These are phyloP conservation scores for Gallirallus australis DNA, from an alignment of 2,797 vertebrate species.

Conservation along the genomic window DNA sequence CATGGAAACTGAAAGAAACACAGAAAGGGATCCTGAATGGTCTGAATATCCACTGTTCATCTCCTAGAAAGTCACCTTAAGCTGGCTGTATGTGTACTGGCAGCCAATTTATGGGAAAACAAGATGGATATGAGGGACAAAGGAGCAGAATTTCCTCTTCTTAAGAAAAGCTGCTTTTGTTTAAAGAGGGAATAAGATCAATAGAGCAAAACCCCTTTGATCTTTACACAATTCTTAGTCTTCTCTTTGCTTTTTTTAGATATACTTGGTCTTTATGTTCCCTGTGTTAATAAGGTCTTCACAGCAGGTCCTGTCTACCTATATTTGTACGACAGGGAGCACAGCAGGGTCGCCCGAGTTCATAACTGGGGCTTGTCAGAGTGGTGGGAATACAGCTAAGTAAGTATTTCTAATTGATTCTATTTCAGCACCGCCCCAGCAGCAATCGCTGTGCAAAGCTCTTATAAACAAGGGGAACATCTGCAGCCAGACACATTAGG, in stretches of 20 bases:
- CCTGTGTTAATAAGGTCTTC: background rate
- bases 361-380: background rate
- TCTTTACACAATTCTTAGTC: background rate
- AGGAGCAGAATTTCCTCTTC: background rate
- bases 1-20: background rate
- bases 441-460: background rate
- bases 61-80: background rate
- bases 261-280: background rate
- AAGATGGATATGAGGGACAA: accelerated
- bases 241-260: background rate
- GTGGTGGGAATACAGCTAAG: background rate
- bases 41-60: background rate
- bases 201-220: background rate
- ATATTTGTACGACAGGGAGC: background rate
- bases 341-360: background rate
- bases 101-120: background rate
- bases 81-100: background rate
- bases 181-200: background rate
- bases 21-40: background rate
- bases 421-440: background rate
- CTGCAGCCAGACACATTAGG: background rate
- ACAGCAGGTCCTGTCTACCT: background rate
- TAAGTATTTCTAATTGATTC: background rate
- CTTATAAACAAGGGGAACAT: background rate
- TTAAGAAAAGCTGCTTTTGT: background rate